Evolutionary conservation across 2,888 invertebrate genomes (phyloP).

Genomic region (Notodonta dromedarius): DNA sequence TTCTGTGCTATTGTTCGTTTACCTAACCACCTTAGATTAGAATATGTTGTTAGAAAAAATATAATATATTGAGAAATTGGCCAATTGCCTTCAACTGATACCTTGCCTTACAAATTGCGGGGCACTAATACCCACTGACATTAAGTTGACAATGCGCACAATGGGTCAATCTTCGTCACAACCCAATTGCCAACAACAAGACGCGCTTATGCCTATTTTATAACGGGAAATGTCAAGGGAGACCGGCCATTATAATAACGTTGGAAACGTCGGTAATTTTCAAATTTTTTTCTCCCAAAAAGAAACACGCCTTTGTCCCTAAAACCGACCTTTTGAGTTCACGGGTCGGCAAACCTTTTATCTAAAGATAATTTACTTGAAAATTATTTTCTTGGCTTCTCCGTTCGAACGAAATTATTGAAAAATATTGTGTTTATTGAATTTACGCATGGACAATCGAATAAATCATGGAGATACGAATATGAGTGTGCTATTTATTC

Average conservation of each 20-base stretch:
- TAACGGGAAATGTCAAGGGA: slow-evolving; percentile 40
- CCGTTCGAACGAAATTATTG: slow-evolving; percentile 32
- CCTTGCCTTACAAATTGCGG: too few relatives aligned
- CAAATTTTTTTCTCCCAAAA: slow-evolving; percentile 40
- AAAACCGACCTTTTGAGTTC: slow-evolving; percentile 43
- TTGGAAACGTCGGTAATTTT: slow-evolving; percentile 41
- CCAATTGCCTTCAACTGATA: too few relatives aligned
- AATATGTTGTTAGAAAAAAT: too few relatives aligned
- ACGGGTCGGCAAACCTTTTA: slow-evolving; percentile 47
- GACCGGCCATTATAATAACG: slow-evolving; percentile 36
- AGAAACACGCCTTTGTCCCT: slow-evolving; percentile 46
- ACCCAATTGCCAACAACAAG: slow-evolving; percentile 35
- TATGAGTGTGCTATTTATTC: slow-evolving; percentile 5
- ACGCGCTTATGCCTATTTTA: slow-evolving; percentile 32
- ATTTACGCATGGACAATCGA: slow-evolving; percentile 21
- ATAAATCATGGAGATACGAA: slow-evolving; percentile 9
- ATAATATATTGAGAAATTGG: too few relatives aligned
- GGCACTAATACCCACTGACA: background rate
- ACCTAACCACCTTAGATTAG: too few relatives aligned
- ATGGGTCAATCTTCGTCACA: slow-evolving; percentile 30
- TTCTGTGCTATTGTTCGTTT: too few relatives aligned
- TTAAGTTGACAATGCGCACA: slow-evolving; percentile 30
- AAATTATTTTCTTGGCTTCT: slow-evolving; percentile 34
- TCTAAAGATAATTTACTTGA: slow-evolving; percentile 46
- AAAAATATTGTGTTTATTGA: slow-evolving; percentile 39